Evolutionary conservation across 2,797 vertebrate genomes (phyloP), one percentile per base, ranked within the genome.

Genomic region (Aphelocoma californica): DNA sequence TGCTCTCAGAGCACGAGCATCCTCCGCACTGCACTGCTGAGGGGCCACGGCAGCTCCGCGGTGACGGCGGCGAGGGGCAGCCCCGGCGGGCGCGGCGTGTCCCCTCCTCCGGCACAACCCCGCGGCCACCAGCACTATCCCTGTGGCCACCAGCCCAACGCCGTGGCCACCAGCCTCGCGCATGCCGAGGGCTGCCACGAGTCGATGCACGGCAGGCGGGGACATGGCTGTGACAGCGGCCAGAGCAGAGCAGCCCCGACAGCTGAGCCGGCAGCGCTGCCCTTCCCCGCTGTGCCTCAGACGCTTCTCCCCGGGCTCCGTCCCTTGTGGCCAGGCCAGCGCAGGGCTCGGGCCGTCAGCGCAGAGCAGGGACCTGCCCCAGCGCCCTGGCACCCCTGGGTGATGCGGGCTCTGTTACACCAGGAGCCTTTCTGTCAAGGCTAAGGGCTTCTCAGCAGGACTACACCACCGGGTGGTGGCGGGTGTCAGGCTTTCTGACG

Each of bases 401-500:
- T 14, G 38, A 14, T 45, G 24, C 20, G 7, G 29, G 9, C 28
- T 51, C 12, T 36, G 47, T 50, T 10, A 2, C 8, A 29, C n/a
- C 66, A 15, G 58, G 44, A 86, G 47, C 44, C 57, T 60, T 73
- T 29, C 9, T 45, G 82, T 45, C 72, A 62, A 38, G n/a, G 36
- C 24, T 26, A 13, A 75, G 29, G n/a, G 54, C 19, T 62, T 47
- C 61, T 56, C 40, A 51, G 42, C 0, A 0, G 28, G 57, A 28
- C 36, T 11, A 1, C 2, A 1, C 1, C 2, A 50, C 24, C 0
- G 0, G 40, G 40, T 42, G 40, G 7, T 42, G 40, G 40, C 17
- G 40, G 40, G 40, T 42, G 40, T 42, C 42, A 42, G 20, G 23
- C 25, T 60, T 91, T 73, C 31, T 73, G 60, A n/a, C 7, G 15